Base-by-base conservation (phyloP, 1,140 invertebrate species). In the Lanistes nyassanus region DNA sequence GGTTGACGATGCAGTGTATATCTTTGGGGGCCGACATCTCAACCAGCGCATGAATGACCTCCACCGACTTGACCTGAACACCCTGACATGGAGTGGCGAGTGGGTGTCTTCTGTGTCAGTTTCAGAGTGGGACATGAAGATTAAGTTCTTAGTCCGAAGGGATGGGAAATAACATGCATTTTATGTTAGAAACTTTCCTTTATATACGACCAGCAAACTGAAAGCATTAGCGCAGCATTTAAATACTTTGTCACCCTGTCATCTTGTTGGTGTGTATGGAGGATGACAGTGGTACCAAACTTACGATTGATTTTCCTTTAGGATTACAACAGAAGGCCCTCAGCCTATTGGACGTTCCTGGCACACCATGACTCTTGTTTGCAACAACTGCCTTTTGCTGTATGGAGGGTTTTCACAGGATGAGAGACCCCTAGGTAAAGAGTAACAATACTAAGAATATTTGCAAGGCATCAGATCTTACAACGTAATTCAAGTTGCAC, bases 1-100 rank as follows among this genome's bases (percentile, higher is more conserved):
- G 55, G 69, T 85, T 7, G 84, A 83, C 13, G 76, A 79, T 47
- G 83, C 78, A 64, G 88, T 90, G 3, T 91, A 87, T 76, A 80
- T 91, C 36, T 91, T 91, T 87, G 91, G 91, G 60, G 91, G 91
- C 11, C 79, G 91, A 19, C 83, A 89, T 75, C 74, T 76, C 21
- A 53, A 73, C 0, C 66, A 68, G 13, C 81, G 91, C 74, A 77
- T 88, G 76, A 91, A 91, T 86, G 90, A 91, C 76, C 77, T 91
- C 23, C 89, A 91, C 76, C 82, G 80, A 56, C 83, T 91, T 26
- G 86, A 91, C 79, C 79, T 91, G 76, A 70, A 84, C 0, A 85
- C 83, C 6, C 79, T 90, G 75, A 81, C 79, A 13, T 91, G 91
- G 90, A 88, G 83, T 84, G 87, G 87, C 81, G 83, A 86, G 89